These are phyloP conservation scores for Lutraria lutraria DNA, from an alignment of 2,888 invertebrate species.

Conservation along the genomic window DNA sequence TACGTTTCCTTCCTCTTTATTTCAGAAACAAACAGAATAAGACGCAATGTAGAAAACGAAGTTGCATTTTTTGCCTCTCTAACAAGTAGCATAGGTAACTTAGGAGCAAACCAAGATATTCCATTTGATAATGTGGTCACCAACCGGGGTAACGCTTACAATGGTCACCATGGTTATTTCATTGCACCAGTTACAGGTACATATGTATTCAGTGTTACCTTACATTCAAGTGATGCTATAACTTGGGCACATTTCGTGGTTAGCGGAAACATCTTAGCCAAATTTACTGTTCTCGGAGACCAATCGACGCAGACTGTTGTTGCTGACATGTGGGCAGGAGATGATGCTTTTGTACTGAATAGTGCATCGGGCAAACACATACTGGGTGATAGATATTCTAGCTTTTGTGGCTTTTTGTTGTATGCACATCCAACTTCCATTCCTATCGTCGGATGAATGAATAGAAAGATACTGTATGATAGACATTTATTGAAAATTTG, in stretches of 20 bases:
- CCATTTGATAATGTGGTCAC: constrained; percentile 8
- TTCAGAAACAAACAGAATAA: not conserved
- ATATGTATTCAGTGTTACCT: constrained; percentile 22
- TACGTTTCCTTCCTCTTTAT: too few species aligned
- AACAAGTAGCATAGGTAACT: not conserved
- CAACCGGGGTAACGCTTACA: constrained; percentile 38
- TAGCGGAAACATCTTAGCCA: not conserved
- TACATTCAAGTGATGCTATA: not conserved
- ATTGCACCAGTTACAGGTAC: constrained; percentile 38
- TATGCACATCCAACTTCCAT: not conserved
- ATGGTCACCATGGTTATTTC: constrained; percentile 45
- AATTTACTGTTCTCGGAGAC: not conserved
- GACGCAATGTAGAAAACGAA: not conserved
- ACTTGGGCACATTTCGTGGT: not conserved
- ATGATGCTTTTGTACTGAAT: not conserved
- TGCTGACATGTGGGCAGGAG: not conserved
- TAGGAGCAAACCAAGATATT: not conserved
- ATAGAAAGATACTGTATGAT: too few species aligned
- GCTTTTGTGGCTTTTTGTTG: not conserved
- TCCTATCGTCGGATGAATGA: not conserved
- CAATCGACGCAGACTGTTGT: not conserved
- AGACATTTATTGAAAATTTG: too few species aligned
- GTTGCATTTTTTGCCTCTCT: not conserved
- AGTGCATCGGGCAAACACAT: not conserved
- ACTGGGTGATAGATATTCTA: not conserved